phyloP scores from a whole-genome alignment of 2,113 vertebrate species.

The Tetrax tetrax region DNA sequence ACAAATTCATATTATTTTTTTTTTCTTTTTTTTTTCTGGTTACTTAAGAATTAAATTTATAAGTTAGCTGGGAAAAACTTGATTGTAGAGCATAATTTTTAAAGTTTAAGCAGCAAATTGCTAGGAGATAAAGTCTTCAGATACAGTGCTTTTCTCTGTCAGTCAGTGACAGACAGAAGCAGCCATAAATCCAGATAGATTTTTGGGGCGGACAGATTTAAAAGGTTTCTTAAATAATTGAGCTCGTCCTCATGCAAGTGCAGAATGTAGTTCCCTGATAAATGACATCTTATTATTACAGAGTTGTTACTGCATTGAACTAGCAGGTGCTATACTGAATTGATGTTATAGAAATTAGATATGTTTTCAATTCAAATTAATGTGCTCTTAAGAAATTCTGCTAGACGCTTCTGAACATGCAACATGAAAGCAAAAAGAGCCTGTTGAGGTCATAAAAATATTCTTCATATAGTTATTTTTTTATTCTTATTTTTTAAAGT shows the following conservation, averaged over 20 bases:
- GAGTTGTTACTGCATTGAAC: neutral
- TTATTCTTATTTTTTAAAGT: neutral
- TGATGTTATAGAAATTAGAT: neutral
- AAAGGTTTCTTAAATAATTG: conserved; percentile 16
- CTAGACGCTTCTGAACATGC: neutral
- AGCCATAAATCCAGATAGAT: neutral
- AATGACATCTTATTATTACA: neutral
- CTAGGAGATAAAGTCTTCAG: neutral
- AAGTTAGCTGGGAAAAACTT: neutral
- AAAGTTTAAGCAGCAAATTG: neutral
- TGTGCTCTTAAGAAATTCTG: neutral
- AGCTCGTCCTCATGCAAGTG: neutral
- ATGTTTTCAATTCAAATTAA: conserved; percentile 27
- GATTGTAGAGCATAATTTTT: neutral
- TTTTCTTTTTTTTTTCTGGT: neutral
- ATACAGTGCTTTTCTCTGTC: neutral
- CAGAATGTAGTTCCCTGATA: neutral
- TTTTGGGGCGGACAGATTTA: neutral
- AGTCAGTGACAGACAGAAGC: neutral
- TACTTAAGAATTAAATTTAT: neutral
- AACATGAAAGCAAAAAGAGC: neutral
- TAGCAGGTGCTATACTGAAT: neutral
- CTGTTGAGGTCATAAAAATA: neutral
- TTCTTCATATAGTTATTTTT: neutral
- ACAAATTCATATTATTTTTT: neutral